Percentiles rank a stretch among this genome's conserved stretches.
Evolutionary conservation across 2,888 invertebrate species (phyloP).

Genomic region (Lasioglossum morio): DNA sequence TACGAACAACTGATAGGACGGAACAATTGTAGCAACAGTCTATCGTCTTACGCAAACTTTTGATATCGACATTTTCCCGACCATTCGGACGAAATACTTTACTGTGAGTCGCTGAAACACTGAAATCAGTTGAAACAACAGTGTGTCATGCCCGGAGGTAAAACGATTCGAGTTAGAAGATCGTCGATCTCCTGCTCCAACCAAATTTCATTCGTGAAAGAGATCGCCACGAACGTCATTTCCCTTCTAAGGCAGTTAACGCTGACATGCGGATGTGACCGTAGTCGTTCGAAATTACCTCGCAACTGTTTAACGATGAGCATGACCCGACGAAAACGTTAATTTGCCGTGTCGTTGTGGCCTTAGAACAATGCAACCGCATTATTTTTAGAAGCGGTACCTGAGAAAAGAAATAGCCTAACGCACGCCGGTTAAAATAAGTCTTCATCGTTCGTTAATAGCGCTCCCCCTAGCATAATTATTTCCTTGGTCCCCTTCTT

Average conservation of each 20-base stretch:
- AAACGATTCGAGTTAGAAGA: neutral
- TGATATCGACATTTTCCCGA: no score
- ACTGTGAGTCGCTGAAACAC: neutral
- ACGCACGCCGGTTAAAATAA: neutral
- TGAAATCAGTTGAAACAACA: neutral
- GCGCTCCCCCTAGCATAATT: neutral
- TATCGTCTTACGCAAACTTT: no score
- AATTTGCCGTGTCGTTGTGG: neutral
- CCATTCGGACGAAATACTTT: no score
- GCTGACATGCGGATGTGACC: neutral
- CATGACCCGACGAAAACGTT: neutral
- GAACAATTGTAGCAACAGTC: neutral
- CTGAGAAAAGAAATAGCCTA: conserved; percentile 5
- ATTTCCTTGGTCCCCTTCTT: neutral
- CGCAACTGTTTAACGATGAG: neutral
- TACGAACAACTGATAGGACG: no score
- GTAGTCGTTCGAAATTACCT: neutral
- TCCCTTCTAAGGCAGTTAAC: conserved; percentile 5
- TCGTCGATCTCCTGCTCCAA: neutral
- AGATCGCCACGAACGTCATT: neutral
- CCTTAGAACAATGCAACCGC: conserved; percentile 13
- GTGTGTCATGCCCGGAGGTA: neutral
- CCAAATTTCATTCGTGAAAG: conserved; percentile 6
- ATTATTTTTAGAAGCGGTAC: conserved; percentile 24
- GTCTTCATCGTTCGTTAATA: neutral